Evolutionary conservation across 1,140 invertebrate species (phyloP).

Genomic region (Aphelenchoides besseyi): DNA sequence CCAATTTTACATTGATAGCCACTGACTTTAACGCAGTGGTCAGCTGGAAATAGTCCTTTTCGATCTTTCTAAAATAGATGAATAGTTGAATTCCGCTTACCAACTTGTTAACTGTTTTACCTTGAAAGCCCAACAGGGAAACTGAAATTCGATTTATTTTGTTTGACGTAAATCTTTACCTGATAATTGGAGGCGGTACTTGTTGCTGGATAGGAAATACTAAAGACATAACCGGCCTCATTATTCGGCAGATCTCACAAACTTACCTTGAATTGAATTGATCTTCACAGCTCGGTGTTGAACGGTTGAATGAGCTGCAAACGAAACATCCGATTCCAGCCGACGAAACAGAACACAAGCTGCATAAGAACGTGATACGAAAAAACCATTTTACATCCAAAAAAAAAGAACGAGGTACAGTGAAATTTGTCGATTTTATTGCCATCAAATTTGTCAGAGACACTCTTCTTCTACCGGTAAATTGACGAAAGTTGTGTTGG

Average conservation of each 20-base stretch:
- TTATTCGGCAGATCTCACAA: too few relatives aligned
- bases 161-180: too few relatives aligned
- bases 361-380: not conserved
- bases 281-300: constrained; percentile 70
- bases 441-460: too few relatives aligned
- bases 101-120: too few relatives aligned
- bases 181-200: constrained; percentile 70
- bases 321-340: constrained; percentile 86
- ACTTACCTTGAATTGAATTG: not conserved
- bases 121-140: constrained; percentile 86
- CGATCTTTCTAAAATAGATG: too few relatives aligned
- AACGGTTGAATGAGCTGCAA: constrained; percentile 83
- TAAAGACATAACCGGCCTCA: constrained; percentile 84
- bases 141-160: too few relatives aligned
- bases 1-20: constrained; percentile 75
- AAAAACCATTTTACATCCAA: not conserved
- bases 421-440: not conserved
- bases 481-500: too few relatives aligned
- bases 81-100: too few relatives aligned
- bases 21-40: constrained; percentile 88
- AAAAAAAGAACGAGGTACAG: not conserved
- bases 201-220: constrained; percentile 25
- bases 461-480: too few relatives aligned
- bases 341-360: constrained; percentile 19
- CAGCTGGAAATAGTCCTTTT: constrained; percentile 88